Evolutionary conservation across 2,888 invertebrate species (phyloP).

Genomic region (Neoascia interrupta): DNA sequence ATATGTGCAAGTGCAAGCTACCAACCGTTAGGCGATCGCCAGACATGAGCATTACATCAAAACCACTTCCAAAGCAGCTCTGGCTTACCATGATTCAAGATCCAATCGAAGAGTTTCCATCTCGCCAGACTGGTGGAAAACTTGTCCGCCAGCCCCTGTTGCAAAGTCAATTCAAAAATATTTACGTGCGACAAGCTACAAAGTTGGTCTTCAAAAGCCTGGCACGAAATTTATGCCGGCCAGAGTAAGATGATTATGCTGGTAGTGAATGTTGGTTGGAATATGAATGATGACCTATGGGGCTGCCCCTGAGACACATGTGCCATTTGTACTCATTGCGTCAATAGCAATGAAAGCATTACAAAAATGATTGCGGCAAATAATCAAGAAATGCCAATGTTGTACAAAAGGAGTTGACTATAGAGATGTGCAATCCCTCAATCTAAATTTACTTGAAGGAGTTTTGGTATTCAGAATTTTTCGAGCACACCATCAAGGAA

Average conservation of each 20-base stretch:
- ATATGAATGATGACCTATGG: no score
- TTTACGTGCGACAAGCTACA: slow-evolving; percentile 19
- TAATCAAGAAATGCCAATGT: no score
- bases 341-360: slow-evolving; percentile 34
- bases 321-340: slow-evolving; percentile 29
- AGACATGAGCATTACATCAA: slow-evolving; percentile 31
- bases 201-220: slow-evolving; percentile 2
- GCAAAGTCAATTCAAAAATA: slow-evolving; percentile 5
- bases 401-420: no score
- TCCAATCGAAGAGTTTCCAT: no score
- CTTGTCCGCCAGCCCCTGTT: slow-evolving; percentile 28
- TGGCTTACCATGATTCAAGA: slow-evolving; percentile 25
- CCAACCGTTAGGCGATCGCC: slow-evolving; percentile 27
- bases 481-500: no score
- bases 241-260: not conserved
- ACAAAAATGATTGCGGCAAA: no score
- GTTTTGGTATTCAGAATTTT: no score
- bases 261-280: no score
- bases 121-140: slow-evolving; percentile 4
- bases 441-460: no score
- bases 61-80: not conserved
- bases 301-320: slow-evolving; percentile 26
- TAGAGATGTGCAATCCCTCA: no score
- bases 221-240: slow-evolving; percentile 8
- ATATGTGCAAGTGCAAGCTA: no score